These are phyloP conservation scores for Ischnura elegans DNA, from an alignment of 2,888 invertebrate genomes.

Conservation along the genomic window DNA sequence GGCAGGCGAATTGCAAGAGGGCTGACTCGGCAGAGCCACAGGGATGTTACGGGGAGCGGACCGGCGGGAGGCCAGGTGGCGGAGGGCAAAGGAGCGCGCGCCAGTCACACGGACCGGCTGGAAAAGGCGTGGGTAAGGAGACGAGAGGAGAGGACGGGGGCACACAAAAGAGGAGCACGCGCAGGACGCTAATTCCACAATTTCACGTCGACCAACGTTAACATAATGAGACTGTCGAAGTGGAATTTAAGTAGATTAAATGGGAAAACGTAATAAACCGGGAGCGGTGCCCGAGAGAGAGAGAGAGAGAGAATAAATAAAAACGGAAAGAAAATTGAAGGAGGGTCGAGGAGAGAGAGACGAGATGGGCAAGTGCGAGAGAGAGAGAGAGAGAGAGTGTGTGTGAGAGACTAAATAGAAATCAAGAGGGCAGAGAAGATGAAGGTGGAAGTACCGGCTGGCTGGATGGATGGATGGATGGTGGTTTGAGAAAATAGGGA, in stretches of 20 bases:
- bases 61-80: too few species aligned
- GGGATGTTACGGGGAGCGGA: too few species aligned
- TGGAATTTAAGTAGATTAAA: conserved; percentile 65
- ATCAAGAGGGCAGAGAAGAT: neutral
- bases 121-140: too few species aligned
- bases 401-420: neutral
- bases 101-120: too few species aligned
- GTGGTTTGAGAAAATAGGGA: too few species aligned
- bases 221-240: conserved; percentile 65
- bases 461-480: too few species aligned
- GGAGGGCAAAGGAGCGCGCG: too few species aligned
- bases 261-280: conserved; percentile 64
- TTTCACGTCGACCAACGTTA: conserved; percentile 61
- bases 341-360: neutral
- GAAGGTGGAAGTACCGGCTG: neutral
- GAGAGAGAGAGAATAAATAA: conserved; percentile 1
- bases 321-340: conserved; percentile 22
- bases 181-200: conserved; percentile 52
- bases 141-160: too few species aligned
- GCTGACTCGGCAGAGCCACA: too few species aligned
- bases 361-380: neutral
- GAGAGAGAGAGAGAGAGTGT: too few species aligned
- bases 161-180: neutral
- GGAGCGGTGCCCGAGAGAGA: neutral
- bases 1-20: too few species aligned